phyloP scores from a whole-genome alignment of 2,113 vertebrate genomes.

The Dendropsophus ebraccatus region DNA sequence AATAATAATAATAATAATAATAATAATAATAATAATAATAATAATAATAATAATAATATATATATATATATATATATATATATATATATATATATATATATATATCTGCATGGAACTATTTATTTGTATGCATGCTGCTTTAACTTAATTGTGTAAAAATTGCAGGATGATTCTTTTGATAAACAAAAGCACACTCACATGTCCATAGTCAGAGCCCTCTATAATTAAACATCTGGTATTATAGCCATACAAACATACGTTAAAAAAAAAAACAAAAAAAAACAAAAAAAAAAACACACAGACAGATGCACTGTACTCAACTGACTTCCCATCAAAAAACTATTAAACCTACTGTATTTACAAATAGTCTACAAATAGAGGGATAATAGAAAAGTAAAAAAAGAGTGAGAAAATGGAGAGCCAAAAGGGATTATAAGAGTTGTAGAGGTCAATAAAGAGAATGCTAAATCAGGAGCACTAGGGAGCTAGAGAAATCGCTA shows the following conservation, averaged over 20 bases:
- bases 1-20: no score
- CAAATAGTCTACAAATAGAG: background rate
- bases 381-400: no score
- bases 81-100: no score
- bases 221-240: background rate
- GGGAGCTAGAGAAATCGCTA: no score
- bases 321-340: background rate
- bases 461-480: no score
- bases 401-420: no score
- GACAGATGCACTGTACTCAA: background rate
- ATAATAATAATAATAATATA: no score
- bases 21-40: no score
- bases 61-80: no score
- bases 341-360: background rate
- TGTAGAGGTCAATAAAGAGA: no score
- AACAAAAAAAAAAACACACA: background rate
- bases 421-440: no score
- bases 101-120: no score
- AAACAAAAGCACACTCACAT: background rate
- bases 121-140: background rate
- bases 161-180: background rate
- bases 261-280: background rate
- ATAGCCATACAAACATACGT: background rate
- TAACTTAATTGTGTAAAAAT: background rate
- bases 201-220: background rate